phyloP scores from a whole-genome alignment of 2,113 vertebrate genomes.

The Tragelaphus buxtoni region DNA sequence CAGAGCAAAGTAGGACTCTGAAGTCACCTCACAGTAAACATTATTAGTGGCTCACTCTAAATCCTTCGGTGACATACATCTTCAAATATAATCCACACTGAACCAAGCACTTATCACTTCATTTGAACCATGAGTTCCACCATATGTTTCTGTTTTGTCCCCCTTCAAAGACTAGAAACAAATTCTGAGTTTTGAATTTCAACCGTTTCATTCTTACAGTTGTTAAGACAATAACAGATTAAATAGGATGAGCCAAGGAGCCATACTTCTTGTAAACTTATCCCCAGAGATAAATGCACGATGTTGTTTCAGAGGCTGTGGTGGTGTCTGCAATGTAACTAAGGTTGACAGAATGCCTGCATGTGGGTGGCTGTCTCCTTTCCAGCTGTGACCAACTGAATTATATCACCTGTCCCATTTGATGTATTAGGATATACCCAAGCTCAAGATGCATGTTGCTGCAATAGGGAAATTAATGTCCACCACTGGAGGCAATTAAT shows the following conservation, averaged over 20 bases:
- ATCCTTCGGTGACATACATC: background rate
- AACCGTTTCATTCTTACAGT: slow-evolving; percentile 52
- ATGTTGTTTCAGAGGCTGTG: slow-evolving; percentile 80
- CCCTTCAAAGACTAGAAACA: background rate
- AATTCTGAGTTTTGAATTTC: slow-evolving; percentile 47
- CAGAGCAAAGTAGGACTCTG: background rate
- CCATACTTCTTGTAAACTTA: slow-evolving; percentile 83
- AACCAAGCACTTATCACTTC: slow-evolving; percentile 4
- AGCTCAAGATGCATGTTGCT: slow-evolving; percentile 86
- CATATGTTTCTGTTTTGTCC: background rate
- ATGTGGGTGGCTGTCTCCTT: slow-evolving; percentile 89
- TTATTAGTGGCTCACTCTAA: background rate
- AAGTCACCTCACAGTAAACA: background rate
- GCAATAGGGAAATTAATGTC: slow-evolving; percentile 89
- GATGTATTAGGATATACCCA: slow-evolving; percentile 88
- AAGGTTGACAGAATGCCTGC: slow-evolving; percentile 88
- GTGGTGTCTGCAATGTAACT: slow-evolving; percentile 81
- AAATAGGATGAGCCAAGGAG: slow-evolving; percentile 76
- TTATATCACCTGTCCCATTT: slow-evolving; percentile 91
- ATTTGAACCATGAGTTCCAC: background rate
- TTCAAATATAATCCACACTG: slow-evolving; percentile 27
- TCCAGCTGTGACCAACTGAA: slow-evolving; percentile 90
- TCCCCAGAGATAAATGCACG: slow-evolving; percentile 82
- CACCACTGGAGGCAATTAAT: slow-evolving; percentile 88
- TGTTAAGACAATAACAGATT: slow-evolving; percentile 78